phyloP scores from a whole-genome alignment of 2,113 vertebrate genomes.

The Toxotes chatareus region DNA sequence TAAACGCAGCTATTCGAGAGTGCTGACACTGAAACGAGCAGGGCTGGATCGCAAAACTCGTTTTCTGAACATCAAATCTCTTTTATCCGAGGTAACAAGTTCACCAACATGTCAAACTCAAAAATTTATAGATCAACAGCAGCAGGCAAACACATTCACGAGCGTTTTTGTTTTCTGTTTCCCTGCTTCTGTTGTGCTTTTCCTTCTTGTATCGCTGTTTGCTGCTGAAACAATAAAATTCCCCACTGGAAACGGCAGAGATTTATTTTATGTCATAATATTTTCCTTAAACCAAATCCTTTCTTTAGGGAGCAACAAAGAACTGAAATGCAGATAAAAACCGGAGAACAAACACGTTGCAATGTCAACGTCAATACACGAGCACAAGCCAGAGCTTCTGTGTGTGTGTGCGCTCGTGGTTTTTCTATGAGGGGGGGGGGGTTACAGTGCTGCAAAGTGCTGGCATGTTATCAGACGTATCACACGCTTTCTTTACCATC shows the following conservation, averaged over 20 bases:
- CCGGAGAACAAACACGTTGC: not conserved
- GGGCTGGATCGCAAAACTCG: not conserved
- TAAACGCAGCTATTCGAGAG: not conserved
- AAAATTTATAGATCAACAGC: not conserved
- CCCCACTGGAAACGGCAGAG: not conserved
- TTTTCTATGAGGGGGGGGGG: conserved; percentile 46
- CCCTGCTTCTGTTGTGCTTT: not conserved
- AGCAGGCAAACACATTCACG: conserved; percentile 4
- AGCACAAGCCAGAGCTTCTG: conserved; percentile 1
- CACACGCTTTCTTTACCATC: conserved; percentile 43
- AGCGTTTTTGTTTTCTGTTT: not conserved
- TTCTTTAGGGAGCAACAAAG: conserved; percentile 30
- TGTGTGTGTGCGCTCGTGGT: conserved; percentile 26
- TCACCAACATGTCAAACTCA: conserved; percentile 35
- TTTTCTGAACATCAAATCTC: not conserved
- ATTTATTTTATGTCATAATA: conserved; percentile 26
- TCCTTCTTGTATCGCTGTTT: not conserved
- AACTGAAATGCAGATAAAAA: conserved; percentile 5
- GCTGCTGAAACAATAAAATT: conserved; percentile 11
- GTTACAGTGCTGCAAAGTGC: conserved; percentile 17
- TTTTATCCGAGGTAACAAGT: conserved; percentile 35
- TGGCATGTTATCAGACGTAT: conserved; percentile 44
- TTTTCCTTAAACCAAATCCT: conserved; percentile 29
- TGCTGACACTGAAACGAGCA: conserved; percentile 34
- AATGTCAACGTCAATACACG: not conserved